phyloP scores from a whole-genome alignment of 2,888 invertebrate genomes.

The Leptothorax acervorum region DNA sequence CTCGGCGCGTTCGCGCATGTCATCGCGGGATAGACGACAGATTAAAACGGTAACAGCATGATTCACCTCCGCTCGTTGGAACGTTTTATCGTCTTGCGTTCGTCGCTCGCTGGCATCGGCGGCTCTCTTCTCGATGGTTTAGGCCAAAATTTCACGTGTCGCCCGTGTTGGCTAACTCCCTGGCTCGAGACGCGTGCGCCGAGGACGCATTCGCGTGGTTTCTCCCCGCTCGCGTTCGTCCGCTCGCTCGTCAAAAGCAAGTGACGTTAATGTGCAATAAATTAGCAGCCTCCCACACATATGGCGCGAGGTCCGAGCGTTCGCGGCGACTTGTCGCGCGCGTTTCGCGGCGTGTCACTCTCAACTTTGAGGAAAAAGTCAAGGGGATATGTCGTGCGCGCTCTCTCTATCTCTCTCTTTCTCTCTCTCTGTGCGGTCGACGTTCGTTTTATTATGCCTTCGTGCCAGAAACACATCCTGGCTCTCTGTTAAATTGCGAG shows the following conservation, averaged over 20 bases:
- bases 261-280: conserved; percentile 85
- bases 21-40: not conserved
- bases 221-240: conserved; percentile 59
- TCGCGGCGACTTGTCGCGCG: conserved; percentile 10
- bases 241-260: conserved; percentile 79
- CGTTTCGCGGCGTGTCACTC: conserved; percentile 17
- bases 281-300: conserved; percentile 83
- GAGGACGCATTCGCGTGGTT: conserved; percentile 52
- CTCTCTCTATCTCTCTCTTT: not conserved
- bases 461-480: conserved; percentile 15
- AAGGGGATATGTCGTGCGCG: not conserved
- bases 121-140: not conserved
- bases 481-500: conserved; percentile 6
- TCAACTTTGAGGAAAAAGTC: conserved; percentile 32
- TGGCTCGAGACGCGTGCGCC: conserved; percentile 41
- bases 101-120: conserved; percentile 14
- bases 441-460: conserved; percentile 41
- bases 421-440: conserved; percentile 22
- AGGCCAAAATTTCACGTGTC: conserved; percentile 57
- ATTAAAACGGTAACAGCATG: conserved; percentile 36
- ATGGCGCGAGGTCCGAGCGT: conserved; percentile 46
- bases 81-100: conserved; percentile 15
- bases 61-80: conserved; percentile 25
- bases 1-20: not conserved
- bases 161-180: not conserved